Evolutionary conservation across 2,113 vertebrate genomes (phyloP), one percentile per base, ranked within the genome.

Genomic region (Chionomys nivalis): DNA sequence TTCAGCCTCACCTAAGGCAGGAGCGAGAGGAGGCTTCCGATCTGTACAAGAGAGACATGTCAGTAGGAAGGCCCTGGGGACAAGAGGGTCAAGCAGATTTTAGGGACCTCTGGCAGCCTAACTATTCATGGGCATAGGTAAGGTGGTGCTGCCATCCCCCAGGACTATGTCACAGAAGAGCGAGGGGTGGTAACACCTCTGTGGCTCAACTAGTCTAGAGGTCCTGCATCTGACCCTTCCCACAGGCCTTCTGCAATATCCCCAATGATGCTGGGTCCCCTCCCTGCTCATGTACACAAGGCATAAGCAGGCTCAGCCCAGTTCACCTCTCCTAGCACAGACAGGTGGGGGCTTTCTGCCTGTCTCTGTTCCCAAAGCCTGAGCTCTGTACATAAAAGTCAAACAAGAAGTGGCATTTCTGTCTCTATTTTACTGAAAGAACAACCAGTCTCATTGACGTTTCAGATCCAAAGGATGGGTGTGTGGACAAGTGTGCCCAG

Each of bases 21-120:
- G 98, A 0, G 99, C 98, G 49, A 98, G 97, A 5, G 99, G 98
- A 63, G 99, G 99, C 97, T 99, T 99, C 72, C 99, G 99, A 73
- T 99, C 99, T 99, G 91, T 2, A 94, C 98, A 6, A 93, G 87
- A 97, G 39, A 97, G 96, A 66, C 0, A 47, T 26, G 47, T 73
- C n/a, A 92, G 52, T 13, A 42, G 42, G 42, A 52, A 16, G 9
- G 33, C 61, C 47, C 0, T 3, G 33, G 13, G 7, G n/a, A 26
- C 78, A 77, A 68, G 33, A 31, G 66, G 24, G 17, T 39, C 77
- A 19, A 72, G 86, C 3, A 5, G 17, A 17, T 91, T 70, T 85
- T 58, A n/a, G 19, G n/a, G 19, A 23, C 24, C 11, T 0, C 42
- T 16, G 87, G 36, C 68, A 58, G 49, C 8, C 21, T 73, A 39